These are phyloP conservation scores for Seladonia tumulorum DNA, from an alignment of 2,888 invertebrate species.

Conservation along the genomic window DNA sequence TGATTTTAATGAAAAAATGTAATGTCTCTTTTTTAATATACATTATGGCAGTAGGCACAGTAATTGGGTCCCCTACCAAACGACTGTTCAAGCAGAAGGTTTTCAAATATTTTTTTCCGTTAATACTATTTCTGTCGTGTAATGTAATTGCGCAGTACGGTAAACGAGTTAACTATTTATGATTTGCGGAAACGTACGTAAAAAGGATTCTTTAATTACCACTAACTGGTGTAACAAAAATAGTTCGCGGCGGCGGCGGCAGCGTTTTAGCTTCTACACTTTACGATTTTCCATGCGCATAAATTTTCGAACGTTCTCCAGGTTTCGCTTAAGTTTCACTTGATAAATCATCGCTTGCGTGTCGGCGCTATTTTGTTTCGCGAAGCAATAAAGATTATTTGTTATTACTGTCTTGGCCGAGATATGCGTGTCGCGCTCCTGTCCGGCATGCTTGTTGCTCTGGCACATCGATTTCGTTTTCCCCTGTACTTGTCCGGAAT, in stretches of 20 bases:
- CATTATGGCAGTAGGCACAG: too few species aligned
- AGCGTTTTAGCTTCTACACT: slow-evolving; percentile 6
- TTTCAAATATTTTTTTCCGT: neutral
- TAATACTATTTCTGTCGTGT: neutral
- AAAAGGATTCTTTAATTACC: slow-evolving; percentile 9
- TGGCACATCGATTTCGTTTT: neutral
- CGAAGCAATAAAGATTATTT: slow-evolving; percentile 43
- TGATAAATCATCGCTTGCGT: slow-evolving; percentile 46
- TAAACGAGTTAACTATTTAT: neutral
- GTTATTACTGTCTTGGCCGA: slow-evolving; percentile 32
- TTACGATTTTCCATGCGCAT: slow-evolving; percentile 36
- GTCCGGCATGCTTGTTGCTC: slow-evolving; percentile 32
- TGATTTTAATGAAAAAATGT: too few species aligned
- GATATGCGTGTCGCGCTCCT: slow-evolving; percentile 12
- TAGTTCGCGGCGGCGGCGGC: neutral
- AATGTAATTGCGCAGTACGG: neutral
- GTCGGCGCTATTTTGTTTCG: slow-evolving; percentile 41
- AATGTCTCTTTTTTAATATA: too few species aligned
- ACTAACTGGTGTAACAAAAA: slow-evolving; percentile 15
- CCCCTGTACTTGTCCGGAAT: neutral
- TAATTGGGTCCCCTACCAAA: neutral
- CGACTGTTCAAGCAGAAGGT: neutral
- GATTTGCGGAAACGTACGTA: neutral
- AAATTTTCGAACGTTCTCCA: slow-evolving; percentile 31
- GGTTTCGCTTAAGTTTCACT: slow-evolving; percentile 24